Base-by-base conservation (phyloP, 2,888 invertebrate genomes). In the Drosophila nr. medialis region DNA sequence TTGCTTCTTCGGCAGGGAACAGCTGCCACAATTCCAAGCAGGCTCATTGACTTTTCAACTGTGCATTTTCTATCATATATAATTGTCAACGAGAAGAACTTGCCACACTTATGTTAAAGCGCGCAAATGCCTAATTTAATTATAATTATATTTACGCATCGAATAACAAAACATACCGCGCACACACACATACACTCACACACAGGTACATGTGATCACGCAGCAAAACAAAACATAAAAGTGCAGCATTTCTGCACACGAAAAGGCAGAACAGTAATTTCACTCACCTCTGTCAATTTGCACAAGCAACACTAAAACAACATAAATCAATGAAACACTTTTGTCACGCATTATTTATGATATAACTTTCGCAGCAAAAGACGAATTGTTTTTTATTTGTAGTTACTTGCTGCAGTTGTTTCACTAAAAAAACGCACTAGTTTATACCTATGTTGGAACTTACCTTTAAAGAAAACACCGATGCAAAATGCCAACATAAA, bases 291-390 rank as follows among this genome's bases (percentile, higher is more conserved):
- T 64, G 77, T 84, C 76, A 69, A 85, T 81, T 72, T 80, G 80
- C 65, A 82, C 77, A 77, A 91, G 71, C 38, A 89, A 60, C 68
- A 81, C 72, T 69, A 80, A 66, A 78, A 91, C 70, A 75, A 79
- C 51, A 67, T 81, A 80, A 83, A 91, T 80, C 72, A 87, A 77
- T 71, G 77, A 80, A 85, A 92, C 90, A 90, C 80, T 80, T 72
- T 68, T 64, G 55, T 71, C 80, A 76, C 77, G 72, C 83, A 83
- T 83, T 85, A 34, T 81, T 69, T 74, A 56, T 60, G 32, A 54
- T 50, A 63, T 63, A 64, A 63, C 65, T 70, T 63, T 51, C 62
- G 69, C 77, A 83, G 42, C 36, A 65, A 66, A 61, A 72, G 18
- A 67, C 62, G 29, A 62, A 71, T 45, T 67, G 62, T 67, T 64